Percentiles rank a stretch among this genome's conserved stretches.
Conservation (phyloP, 2,113 vertebrate genomes). For the Thomomys bottae region DNA sequence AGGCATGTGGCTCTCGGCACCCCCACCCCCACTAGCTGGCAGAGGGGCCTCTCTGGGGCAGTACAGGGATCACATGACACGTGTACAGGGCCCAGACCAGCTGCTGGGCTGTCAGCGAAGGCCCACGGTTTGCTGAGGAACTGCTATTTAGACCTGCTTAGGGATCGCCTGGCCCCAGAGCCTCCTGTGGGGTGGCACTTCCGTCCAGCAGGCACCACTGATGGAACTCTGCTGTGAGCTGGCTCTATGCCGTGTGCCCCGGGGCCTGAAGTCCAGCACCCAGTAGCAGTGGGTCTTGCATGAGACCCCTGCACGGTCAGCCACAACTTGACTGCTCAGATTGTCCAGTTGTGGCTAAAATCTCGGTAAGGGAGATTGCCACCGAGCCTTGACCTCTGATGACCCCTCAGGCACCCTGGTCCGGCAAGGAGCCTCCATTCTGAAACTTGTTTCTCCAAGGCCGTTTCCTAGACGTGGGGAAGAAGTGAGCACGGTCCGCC, state of each 20-base stretch:
- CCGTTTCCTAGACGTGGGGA: neutral
- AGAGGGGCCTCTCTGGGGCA: constrained; percentile 6
- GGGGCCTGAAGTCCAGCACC: neutral
- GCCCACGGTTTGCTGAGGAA: neutral
- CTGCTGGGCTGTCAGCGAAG: constrained; percentile 11
- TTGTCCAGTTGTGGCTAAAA: neutral
- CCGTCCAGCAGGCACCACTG: too few relatives aligned
- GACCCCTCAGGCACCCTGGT: neutral
- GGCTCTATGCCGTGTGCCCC: neutral
- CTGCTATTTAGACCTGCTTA: neutral
- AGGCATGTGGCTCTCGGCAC: neutral
- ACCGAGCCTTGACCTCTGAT: neutral
- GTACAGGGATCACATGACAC: constrained; percentile 51
- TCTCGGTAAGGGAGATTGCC: too few relatives aligned
- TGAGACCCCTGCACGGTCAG: neutral
- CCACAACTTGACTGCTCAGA: fast-evolving
- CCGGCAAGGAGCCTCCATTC: too few relatives aligned
- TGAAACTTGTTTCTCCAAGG: neutral
- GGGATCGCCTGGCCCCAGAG: neutral
- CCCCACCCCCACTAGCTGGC: neutral
- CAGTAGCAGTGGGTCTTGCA: neutral
- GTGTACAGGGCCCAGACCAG: constrained; percentile 22
- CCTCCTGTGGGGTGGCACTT: neutral
- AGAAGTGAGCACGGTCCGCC: neutral
- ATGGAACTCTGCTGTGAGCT: neutral